phyloP scores from a whole-genome alignment of 2,113 vertebrate species.

The Taxidea taxus region DNA sequence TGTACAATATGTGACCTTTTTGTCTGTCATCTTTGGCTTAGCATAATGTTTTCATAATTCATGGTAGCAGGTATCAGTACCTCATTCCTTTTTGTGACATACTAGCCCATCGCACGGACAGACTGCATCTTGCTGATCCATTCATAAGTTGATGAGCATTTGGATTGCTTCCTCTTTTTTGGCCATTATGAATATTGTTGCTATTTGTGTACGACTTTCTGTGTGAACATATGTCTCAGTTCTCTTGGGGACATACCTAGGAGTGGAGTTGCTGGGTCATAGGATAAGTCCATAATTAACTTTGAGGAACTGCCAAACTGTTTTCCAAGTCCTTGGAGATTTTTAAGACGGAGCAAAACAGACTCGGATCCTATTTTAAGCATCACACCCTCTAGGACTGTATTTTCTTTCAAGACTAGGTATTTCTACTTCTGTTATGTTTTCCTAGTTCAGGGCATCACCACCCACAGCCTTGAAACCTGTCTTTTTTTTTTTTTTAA shows the following conservation, averaged over 20 bases:
- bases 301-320: neutral
- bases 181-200: neutral
- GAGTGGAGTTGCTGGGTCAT: neutral
- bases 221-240: neutral
- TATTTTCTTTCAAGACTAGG: neutral
- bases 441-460: neutral
- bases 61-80: neutral
- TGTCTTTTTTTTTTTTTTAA: neutral
- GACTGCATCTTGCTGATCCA: neutral
- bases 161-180: neutral
- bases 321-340: neutral
- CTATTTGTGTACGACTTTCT: neutral
- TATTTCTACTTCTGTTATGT: neutral
- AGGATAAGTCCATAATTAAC: neutral
- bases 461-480: neutral
- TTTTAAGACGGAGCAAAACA: neutral
- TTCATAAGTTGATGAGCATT: neutral
- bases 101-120: neutral
- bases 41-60: neutral
- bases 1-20: neutral
- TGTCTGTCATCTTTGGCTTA: neutral
- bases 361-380: neutral
- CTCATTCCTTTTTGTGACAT: neutral
- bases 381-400: neutral
- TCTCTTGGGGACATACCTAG: neutral